Evolutionary conservation across 2,113 vertebrate genomes (phyloP).

Genomic region (Burhinus bistriatus): DNA sequence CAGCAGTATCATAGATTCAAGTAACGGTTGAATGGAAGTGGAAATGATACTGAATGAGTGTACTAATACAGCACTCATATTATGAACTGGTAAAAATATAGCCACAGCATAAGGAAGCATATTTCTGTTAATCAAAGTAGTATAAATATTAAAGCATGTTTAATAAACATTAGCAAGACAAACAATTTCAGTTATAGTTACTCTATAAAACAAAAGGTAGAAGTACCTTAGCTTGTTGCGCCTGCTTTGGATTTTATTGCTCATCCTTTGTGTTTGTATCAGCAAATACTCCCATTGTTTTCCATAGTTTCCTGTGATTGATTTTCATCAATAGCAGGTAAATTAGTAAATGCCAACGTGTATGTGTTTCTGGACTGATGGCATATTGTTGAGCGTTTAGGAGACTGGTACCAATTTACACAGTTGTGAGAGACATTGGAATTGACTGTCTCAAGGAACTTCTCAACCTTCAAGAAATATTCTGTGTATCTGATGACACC

Average conservation of each 20-base stretch:
- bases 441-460: not conserved
- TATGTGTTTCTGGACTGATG: not conserved
- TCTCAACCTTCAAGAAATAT: not conserved
- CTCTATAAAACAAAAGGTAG: not conserved
- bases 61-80: not conserved
- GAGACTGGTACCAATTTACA: not conserved
- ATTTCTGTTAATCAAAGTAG: not conserved
- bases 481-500: not conserved
- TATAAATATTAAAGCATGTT: not conserved
- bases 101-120: not conserved
- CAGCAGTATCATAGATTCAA: not conserved
- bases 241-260: not conserved
- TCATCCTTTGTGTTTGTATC: not conserved
- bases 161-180: not conserved
- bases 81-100: not conserved
- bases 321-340: not conserved
- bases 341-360: not conserved
- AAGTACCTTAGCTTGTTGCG: not conserved
- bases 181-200: not conserved
- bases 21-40: not conserved
- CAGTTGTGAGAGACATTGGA: not conserved
- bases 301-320: not conserved
- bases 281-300: not conserved
- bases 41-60: not conserved
- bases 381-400: not conserved